These are phyloP conservation scores for Perodicticus potto DNA, from an alignment of 2,797 vertebrate genomes.

Conservation along the genomic window DNA sequence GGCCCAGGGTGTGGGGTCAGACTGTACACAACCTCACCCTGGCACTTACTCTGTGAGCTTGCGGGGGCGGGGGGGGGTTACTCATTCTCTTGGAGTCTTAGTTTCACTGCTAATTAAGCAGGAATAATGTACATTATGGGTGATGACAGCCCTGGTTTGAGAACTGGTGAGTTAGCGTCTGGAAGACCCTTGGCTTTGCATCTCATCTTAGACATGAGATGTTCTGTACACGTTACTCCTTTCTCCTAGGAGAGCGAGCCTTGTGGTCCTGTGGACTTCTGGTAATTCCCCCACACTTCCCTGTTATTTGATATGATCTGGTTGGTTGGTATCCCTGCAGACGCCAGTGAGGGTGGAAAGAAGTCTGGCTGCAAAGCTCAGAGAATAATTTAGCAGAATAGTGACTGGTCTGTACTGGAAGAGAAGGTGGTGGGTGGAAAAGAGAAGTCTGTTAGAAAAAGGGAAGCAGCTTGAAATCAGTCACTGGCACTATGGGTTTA, in stretches of 20 bases:
- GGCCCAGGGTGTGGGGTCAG: neutral
- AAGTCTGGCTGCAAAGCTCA: neutral
- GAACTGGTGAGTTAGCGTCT: neutral
- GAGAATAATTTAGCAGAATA: neutral
- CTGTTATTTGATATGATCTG: neutral
- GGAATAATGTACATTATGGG: neutral
- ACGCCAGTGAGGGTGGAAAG: neutral
- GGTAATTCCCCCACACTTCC: neutral
- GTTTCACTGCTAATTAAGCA: neutral
- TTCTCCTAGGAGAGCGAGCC: neutral
- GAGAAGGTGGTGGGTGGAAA: accelerated
- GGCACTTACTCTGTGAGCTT: neutral
- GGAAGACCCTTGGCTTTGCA: neutral
- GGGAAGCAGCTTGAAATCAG: neutral
- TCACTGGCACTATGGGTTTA: neutral
- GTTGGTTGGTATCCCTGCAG: neutral
- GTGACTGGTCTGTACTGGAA: neutral
- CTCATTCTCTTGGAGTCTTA: neutral
- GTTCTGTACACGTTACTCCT: neutral
- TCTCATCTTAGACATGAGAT: too few relatives aligned
- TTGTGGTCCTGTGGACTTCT: neutral
- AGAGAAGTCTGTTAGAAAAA: neutral
- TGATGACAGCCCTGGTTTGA: neutral
- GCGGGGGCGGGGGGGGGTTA: too few relatives aligned
- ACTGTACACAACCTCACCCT: neutral